Evolutionary conservation across 2,113 vertebrate genomes (phyloP).

Genomic region (Ameiurus melas): DNA sequence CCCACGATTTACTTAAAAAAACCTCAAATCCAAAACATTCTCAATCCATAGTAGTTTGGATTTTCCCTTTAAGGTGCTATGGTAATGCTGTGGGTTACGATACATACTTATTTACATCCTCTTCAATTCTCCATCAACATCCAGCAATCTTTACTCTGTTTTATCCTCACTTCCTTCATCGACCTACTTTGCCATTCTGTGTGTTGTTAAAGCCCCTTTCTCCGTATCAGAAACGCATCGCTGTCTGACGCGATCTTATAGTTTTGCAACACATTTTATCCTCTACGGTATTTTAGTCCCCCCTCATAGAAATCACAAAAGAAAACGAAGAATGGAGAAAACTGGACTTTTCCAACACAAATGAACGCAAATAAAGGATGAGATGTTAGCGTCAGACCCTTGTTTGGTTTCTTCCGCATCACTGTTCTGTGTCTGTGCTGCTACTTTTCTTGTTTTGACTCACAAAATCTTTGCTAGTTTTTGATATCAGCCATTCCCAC

Average conservation of each 20-base stretch:
- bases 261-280: not conserved
- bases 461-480: not conserved
- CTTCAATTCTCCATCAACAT: conserved; percentile 27
- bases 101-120: conserved; percentile 45
- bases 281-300: conserved; percentile 43
- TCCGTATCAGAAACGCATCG: not conserved
- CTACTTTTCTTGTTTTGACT: not conserved
- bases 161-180: conserved; percentile 60
- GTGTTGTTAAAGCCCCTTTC: conserved; percentile 24
- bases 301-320: conserved; percentile 22
- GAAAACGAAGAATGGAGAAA: not conserved
- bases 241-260: not conserved
- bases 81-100: conserved; percentile 49
- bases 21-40: too few species aligned
- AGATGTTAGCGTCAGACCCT: conserved; percentile 3
- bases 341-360: conserved; percentile 39
- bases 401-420: not conserved
- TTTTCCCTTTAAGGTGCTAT: not conserved
- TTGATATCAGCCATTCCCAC: not conserved
- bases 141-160: conserved; percentile 62
- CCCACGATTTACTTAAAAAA: not conserved
- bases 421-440: not conserved
- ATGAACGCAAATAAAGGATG: conserved; percentile 40
- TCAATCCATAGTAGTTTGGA: not conserved
- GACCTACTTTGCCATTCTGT: conserved; percentile 56